Percentiles rank a stretch among this genome's conserved stretches.
phyloP scores from a whole-genome alignment of 2,113 vertebrate species.

The Galbula dea region DNA sequence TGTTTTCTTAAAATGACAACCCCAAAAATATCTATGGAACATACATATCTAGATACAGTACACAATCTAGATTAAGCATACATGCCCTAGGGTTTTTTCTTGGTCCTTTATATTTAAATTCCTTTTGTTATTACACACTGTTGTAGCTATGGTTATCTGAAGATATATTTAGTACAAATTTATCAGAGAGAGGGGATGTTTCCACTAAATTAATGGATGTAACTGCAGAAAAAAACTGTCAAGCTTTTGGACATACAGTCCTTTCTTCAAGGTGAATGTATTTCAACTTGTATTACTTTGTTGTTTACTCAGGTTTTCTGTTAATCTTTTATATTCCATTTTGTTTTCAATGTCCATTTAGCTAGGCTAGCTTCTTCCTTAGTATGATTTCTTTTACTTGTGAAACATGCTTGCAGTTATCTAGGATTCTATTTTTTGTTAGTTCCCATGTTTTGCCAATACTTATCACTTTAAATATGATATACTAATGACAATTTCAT shows the following conservation, averaged over 20 bases:
- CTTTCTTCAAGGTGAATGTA: background rate
- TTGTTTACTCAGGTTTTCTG: background rate
- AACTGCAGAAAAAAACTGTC: background rate
- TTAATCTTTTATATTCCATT: conserved; percentile 4
- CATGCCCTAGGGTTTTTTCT: background rate
- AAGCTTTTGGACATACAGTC: background rate
- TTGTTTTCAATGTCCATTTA: conserved; percentile 9
- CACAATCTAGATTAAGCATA: background rate
- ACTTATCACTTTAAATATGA: background rate
- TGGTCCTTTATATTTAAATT: background rate
- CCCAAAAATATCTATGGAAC: background rate
- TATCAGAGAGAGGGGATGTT: background rate
- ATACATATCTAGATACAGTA: background rate
- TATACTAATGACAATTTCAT: background rate
- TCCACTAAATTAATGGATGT: background rate
- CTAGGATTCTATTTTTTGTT: background rate
- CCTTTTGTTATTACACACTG: background rate
- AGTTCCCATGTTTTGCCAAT: background rate
- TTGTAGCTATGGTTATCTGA: background rate
- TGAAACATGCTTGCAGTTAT: background rate
- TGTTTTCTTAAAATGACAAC: background rate
- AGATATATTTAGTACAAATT: background rate
- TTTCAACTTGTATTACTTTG: background rate
- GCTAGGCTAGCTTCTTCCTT: background rate
- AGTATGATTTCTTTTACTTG: background rate